These are phyloP conservation scores for Augochlora pura DNA, from an alignment of 1,140 invertebrate genomes.

Conservation along the genomic window DNA sequence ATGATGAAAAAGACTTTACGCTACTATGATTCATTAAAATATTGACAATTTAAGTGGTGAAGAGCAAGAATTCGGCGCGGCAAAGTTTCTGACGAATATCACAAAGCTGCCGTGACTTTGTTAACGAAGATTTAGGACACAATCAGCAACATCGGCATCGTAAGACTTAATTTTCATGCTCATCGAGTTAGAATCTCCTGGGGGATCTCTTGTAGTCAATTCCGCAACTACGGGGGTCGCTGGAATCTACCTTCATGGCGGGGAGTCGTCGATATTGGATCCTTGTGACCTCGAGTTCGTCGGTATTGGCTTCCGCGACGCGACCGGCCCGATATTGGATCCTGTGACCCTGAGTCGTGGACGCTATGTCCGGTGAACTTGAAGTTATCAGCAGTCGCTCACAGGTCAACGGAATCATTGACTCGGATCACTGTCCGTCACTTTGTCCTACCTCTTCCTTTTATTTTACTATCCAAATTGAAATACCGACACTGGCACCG, in stretches of 20 bases:
- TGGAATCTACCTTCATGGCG: constrained; percentile 32
- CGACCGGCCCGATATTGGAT: constrained; percentile 33
- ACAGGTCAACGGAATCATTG: background rate
- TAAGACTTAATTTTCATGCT: background rate
- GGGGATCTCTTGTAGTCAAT: background rate
- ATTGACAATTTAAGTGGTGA: too few relatives aligned
- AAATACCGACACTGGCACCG: background rate
- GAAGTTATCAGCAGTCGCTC: constrained; percentile 9
- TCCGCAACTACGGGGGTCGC: background rate
- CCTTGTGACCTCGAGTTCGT: constrained; percentile 23
- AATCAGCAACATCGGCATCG: too few relatives aligned
- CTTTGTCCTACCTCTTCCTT: background rate
- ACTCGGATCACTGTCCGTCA: background rate
- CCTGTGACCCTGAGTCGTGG: constrained; percentile 25
- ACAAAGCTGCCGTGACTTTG: too few relatives aligned
- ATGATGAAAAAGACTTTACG: too few relatives aligned
- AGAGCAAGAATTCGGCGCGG: too few relatives aligned
- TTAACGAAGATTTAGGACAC: background rate
- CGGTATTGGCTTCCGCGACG: constrained; percentile 18
- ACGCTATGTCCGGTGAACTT: constrained; percentile 2
- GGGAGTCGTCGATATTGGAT: constrained; percentile 27
- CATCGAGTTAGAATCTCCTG: background rate
- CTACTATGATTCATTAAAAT: too few relatives aligned
- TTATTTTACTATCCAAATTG: background rate
- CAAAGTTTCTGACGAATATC: too few relatives aligned